Evolutionary conservation across 2,888 invertebrate genomes (phyloP), one percentile per base, ranked within the genome.

Genomic region (Thelaira solivaga): DNA sequence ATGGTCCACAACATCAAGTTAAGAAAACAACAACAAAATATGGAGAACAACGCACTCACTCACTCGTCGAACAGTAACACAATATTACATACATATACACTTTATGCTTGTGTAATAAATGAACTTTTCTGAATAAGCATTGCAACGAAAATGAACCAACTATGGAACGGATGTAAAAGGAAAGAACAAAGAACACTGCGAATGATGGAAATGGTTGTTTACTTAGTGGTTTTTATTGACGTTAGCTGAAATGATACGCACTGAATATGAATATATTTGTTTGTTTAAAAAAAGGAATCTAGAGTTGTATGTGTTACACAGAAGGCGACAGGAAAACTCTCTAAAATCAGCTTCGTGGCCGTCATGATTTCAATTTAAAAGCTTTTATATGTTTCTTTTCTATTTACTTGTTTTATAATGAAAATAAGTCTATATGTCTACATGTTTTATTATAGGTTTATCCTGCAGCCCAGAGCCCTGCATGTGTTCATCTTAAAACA

Each of bases 1-100:
- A 80, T 81, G 80, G 80, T 79, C 80, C 81, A 73, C 47, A 67
- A 64, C 57, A 53, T 61, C 61, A 55, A 76, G 31, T 24, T 39
- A 69, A 41, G 55, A 55, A 29, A 20, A 57, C 36, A 73, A 18
- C 29, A 68, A 55, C 41, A 61, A 49, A 53, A 61, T 29, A 57
- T 62, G 73, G 57, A 76, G 45, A 59, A 75, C 53, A 72, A 72
- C 76, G 57, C 64, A 59, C 53, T 45, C 51, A 24, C 39, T 68
- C 80, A 65, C 53, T 45, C 51, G 34, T 31, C 65, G 78, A 65
- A 31, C 77, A 64, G 80, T 68, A 80, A 62, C 51, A n/a, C n/a
- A 49, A 36, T 61, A 77, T 16, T 31, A 85, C 82, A 81, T 83
- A 81, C 81, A 80, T 16, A 26, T 11, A 16, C 1, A 57, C n/a